phyloP scores from a whole-genome alignment of 2,797 vertebrate genomes.

The Hoplostethus atlanticus region DNA sequence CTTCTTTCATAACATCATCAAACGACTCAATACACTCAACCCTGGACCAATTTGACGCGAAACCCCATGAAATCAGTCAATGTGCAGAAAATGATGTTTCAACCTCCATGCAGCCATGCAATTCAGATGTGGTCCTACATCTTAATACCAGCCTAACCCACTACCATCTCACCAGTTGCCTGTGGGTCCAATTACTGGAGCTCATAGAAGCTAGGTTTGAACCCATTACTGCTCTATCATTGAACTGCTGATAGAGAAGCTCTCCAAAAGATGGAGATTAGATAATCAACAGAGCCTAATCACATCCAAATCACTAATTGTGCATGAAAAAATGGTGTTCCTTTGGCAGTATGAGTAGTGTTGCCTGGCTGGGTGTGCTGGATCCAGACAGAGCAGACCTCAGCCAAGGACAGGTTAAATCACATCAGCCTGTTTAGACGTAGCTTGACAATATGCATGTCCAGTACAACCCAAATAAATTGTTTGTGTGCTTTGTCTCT shows the following conservation, averaged over 20 bases:
- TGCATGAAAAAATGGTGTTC: conserved; percentile 39
- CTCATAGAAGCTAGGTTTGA: conserved; percentile 39
- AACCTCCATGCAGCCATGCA: conserved; percentile 58
- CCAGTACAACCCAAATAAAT: conserved; percentile 8
- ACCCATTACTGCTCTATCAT: conserved; percentile 44
- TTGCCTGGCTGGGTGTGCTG: conserved; percentile 8
- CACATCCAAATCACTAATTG: conserved; percentile 46
- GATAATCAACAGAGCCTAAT: conserved; percentile 67
- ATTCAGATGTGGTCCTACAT: conserved; percentile 67
- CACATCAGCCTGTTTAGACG: conserved; percentile 23
- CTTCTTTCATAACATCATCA: conserved; percentile 79
- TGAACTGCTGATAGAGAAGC: conserved; percentile 45
- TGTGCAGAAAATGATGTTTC: conserved; percentile 76
- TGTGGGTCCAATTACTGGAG: conserved; percentile 58
- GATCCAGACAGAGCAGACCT: conserved; percentile 20
- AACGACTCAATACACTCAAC: conserved; percentile 75
- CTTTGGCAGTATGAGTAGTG: conserved; percentile 40
- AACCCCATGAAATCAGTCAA: conserved; percentile 78
- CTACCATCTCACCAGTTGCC: conserved; percentile 47
- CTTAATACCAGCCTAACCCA: conserved; percentile 56
- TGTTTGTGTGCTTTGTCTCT: conserved; percentile 25
- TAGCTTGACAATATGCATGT: conserved; percentile 15
- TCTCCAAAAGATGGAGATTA: conserved; percentile 63
- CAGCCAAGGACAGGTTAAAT: conserved; percentile 6
- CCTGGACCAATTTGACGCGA: conserved; percentile 73